Evolutionary conservation across 2,797 vertebrate species (phyloP), one percentile per base, ranked within the genome.

Genomic region (Hydrophis major): DNA sequence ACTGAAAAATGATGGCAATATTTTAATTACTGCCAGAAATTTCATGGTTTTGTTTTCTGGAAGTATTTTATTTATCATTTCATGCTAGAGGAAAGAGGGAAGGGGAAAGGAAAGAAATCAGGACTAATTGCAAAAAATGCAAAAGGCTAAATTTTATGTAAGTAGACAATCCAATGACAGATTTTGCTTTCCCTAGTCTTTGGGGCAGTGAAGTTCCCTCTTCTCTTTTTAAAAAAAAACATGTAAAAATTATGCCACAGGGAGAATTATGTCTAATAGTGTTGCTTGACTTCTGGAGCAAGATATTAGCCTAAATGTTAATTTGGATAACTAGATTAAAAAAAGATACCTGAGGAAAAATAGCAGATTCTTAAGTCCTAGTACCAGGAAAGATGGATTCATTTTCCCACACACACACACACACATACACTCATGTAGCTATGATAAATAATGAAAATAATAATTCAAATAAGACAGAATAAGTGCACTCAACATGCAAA

Each of bases 101-200:
- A 78, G 1, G 6, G 37, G 3, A 4, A 83, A 25, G 37, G 20
- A 42, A 83, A 83, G 37, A 25, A 47, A 94, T 66, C 55, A 92
- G n/a, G 90, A 93, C 94, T 95, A 94, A 94, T 0, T 94, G 87
- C 95, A 96, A 96, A 93, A 94, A 90, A 55, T 55, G 13, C 90
- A 91, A 95, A 95, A 60, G 89, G 10, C 4, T 93, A 95, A 93
- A 10, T n/a, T 11, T 92, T 95, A 91, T 89, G 89, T 93, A 96
- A 96, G 94, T 89, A 94, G 66, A 92, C 25, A 78, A 42, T 94
- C 28, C 11, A 10, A 6, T 92, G 83, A 86, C 93, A 28, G 69
- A 92, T 25, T 56, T 94, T 94, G 50, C 91, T 95, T 95, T 12
- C 27, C 91, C 66, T 74, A 92, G 47, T 27, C 61, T 42, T 69